These are phyloP conservation scores for Adelognathus sp. DNA, from an alignment of 2,888 invertebrate genomes.

Conservation along the genomic window DNA sequence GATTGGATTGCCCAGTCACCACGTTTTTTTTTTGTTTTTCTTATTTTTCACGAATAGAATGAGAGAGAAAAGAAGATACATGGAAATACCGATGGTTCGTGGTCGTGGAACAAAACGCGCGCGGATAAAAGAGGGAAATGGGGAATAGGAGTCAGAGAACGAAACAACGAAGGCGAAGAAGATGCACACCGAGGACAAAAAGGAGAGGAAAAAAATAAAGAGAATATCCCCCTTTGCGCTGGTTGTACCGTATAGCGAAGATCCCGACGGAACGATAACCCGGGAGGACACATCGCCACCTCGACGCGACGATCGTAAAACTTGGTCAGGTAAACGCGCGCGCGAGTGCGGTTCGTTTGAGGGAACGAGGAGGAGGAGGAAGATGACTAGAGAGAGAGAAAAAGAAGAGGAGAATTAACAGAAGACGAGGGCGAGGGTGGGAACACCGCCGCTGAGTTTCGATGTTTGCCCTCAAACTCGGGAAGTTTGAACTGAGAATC, in stretches of 20 bases:
- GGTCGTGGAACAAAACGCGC: conserved; percentile 29
- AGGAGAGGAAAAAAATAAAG: conserved; percentile 48
- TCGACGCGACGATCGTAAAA: conserved; percentile 81
- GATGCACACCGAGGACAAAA: not conserved
- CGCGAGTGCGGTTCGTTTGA: conserved; percentile 67
- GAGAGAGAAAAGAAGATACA: conserved; percentile 51
- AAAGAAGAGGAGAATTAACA: conserved; percentile 46
- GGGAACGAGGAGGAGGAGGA: conserved; percentile 51
- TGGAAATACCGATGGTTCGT: conserved; percentile 34
- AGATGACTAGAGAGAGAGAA: conserved; percentile 37
- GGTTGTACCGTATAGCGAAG: conserved; percentile 70
- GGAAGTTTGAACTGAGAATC: conserved; percentile 5
- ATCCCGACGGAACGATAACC: conserved; percentile 78
- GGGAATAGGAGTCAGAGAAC: not conserved
- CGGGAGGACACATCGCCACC: conserved; percentile 81
- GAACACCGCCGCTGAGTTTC: conserved; percentile 30
- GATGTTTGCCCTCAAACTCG: conserved; percentile 22
- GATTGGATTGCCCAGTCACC: conserved; percentile 18
- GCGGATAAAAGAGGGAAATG: conserved; percentile 1
- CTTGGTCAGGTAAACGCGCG: conserved; percentile 79
- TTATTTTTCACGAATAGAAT: conserved; percentile 44
- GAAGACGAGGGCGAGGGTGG: conserved; percentile 41
- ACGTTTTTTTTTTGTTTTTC: conserved; percentile 16
- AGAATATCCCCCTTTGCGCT: conserved; percentile 62
- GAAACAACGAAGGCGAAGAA: conserved; percentile 5